Base-by-base conservation (phyloP, 2,888 invertebrate genomes). In the Torymus tubicola region DNA sequence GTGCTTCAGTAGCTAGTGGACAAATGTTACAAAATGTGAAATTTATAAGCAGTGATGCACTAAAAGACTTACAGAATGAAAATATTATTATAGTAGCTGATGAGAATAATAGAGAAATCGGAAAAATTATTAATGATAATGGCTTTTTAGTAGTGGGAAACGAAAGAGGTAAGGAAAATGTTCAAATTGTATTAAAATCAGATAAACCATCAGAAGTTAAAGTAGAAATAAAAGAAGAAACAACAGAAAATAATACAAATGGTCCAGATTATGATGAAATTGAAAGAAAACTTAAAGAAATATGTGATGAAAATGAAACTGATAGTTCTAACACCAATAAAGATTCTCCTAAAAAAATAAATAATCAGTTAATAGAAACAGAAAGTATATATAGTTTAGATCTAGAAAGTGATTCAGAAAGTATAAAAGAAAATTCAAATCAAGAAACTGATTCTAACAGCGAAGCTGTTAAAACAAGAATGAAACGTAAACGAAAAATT, bases 181-280 rank as follows among this genome's bases (percentile, higher is more conserved):
- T 82, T 69, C 78, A 82, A 64, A 57, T 78, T 14, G 42, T 74
- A n/a, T 65, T 75, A 31, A 75, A 81, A 53, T 3, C 53, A 58
- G 76, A 78, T 52, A 78, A 76, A 55, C 12, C 12, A 57, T 4
- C 61, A 42, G 42, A 58, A 68, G 70, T 84, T n/a, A 87, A 86
- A 65, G 16, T 77, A 16, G 86, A 87, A 77, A 70, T 85, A 0
- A 86, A 86, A 24, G 67, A 78, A 18, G 86, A 87, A 78, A 21
- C 55, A 16, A 78, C 82, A 60, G 85, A 86, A 55, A 83, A 82
- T 16, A 72, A 76, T 18, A 77, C 79, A 10, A 78, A 82, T 53
- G 81, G 86, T 58, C 84, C 85, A 67, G 85, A 86, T 73, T 87
- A 88, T 50, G 87, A 88, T 71, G 89, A 89, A 71, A 87, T 90